Conservation (phyloP, 2,113 vertebrate species). For the Callipepla squamata region DNA sequence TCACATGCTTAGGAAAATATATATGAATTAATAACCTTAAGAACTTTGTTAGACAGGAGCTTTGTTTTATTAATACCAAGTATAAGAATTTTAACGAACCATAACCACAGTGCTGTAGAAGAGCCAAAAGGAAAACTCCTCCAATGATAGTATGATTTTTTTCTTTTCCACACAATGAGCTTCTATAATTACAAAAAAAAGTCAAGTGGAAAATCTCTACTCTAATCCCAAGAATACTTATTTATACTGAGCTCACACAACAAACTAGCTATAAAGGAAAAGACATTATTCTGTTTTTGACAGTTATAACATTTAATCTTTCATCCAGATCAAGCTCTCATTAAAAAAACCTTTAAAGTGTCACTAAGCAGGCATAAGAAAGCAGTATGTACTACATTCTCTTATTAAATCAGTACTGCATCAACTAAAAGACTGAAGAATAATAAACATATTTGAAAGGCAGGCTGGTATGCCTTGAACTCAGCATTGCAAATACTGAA, state of each 20-base stretch:
- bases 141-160: neutral
- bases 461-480: neutral
- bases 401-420: neutral
- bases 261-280: neutral
- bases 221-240: neutral
- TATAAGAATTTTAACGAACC: neutral
- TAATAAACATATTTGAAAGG: constrained; percentile 5
- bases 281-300: neutral
- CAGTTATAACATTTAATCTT: neutral
- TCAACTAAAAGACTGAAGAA: neutral
- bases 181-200: neutral
- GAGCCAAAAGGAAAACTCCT: neutral
- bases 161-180: neutral
- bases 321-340: neutral
- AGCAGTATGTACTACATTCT: neutral
- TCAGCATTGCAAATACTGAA: neutral
- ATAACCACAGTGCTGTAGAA: neutral
- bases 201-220: neutral
- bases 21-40: neutral
- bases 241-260: neutral
- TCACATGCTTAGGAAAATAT: neutral
- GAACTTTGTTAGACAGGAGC: neutral
- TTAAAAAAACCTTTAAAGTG: constrained; percentile 10
- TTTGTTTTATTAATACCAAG: neutral
- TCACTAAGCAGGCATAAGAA: constrained; percentile 14